phyloP scores from a whole-genome alignment of 2,113 vertebrate genomes.

The Embiotoca jacksoni region DNA sequence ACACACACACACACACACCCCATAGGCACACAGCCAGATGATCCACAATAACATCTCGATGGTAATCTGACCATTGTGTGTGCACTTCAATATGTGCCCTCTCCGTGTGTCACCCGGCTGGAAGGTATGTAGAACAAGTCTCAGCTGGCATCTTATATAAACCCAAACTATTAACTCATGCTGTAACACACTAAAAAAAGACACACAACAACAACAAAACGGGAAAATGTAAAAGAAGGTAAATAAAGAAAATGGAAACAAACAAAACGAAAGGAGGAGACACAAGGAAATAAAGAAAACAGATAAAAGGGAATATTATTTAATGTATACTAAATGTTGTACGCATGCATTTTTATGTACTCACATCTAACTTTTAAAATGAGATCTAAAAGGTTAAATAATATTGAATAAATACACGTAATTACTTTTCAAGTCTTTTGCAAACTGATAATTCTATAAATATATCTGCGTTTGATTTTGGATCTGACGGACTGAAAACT shows the following conservation, averaged over 20 bases:
- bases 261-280: not conserved
- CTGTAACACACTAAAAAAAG: not conserved
- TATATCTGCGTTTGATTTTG: not conserved
- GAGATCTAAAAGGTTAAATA: not conserved
- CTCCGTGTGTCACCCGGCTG: slow-evolving; percentile 18
- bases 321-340: no score
- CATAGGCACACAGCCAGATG: slow-evolving; percentile 29
- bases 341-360: no score
- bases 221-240: no score
- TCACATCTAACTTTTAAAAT: not conserved
- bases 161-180: not conserved
- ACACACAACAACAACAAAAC: not conserved
- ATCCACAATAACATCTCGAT: slow-evolving; percentile 39
- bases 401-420: no score
- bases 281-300: not conserved
- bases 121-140: slow-evolving; percentile 43
- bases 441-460: no score
- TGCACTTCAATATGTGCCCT: slow-evolving; percentile 6
- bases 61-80: slow-evolving; percentile 48
- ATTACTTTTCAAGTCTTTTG: no score
- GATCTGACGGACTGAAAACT: not conserved
- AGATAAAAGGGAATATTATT: no score
- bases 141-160: slow-evolving; percentile 47
- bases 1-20: slow-evolving; percentile 18
- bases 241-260: not conserved